Evolutionary conservation across 2,888 invertebrate genomes (phyloP).

Genomic region (Cerceris ruficornis): DNA sequence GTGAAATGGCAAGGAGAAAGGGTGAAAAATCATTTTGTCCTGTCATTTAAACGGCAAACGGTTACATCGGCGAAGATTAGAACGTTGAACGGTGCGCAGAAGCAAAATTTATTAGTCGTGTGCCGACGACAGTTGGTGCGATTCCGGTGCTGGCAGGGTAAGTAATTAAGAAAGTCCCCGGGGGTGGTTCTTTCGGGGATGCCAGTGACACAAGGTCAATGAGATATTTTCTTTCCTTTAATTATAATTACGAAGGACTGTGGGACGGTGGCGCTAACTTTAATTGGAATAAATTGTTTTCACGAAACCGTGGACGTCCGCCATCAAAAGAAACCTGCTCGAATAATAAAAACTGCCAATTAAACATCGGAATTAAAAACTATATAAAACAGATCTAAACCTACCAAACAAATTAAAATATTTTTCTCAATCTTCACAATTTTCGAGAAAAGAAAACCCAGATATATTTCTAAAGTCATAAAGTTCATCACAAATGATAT

Average conservation of each 20-base stretch:
- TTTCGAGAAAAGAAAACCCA: too few species aligned
- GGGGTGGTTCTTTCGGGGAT: constrained; percentile 52
- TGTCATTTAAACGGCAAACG: constrained; percentile 9
- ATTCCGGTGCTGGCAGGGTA: constrained; percentile 55
- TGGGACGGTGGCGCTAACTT: constrained; percentile 36
- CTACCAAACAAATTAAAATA: too few species aligned
- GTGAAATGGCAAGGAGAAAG: constrained; percentile 1
- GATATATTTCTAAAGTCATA: too few species aligned
- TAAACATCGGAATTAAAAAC: too few species aligned
- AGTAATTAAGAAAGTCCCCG: constrained; percentile 67
- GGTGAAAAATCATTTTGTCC: constrained; percentile 10
- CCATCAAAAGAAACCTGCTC: background rate
- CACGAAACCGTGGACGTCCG: background rate
- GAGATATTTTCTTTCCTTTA: constrained; percentile 57
- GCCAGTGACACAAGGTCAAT: constrained; percentile 57
- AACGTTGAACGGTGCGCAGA: constrained; percentile 37
- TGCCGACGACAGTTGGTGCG: constrained; percentile 67
- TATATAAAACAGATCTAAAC: too few species aligned
- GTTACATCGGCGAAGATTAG: constrained; percentile 30
- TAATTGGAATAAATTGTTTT: constrained; percentile 30
- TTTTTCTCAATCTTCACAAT: too few species aligned
- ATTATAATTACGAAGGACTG: constrained; percentile 49
- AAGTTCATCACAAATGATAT: too few species aligned
- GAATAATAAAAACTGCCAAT: background rate
- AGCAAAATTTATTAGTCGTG: constrained; percentile 69